Base-by-base conservation (phyloP, 2,113 vertebrate species). In the Martes martes region DNA sequence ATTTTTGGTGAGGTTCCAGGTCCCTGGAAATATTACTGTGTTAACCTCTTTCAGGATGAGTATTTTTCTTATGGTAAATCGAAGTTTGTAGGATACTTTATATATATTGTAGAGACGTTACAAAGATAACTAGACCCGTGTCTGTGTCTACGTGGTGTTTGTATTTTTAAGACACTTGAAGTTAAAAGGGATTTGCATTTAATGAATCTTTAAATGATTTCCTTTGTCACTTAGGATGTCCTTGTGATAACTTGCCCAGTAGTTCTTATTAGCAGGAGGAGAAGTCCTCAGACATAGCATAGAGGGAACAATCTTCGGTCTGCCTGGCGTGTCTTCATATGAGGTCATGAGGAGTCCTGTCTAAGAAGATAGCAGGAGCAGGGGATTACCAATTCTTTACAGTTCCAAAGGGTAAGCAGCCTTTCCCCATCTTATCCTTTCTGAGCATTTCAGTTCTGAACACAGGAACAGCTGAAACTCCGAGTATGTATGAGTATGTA, bases 121-220 rank as follows among this genome's bases (percentile, higher is more conserved):
- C 67, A 92, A 71, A 92, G 50, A 52, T 19, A 90, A 52, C 63
- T 61, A 36, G 52, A 5, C 8, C 16, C 0, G 0, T 69, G 15
- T 65, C 45, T 59, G 21, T 74, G 36, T 74, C 11, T 82, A 24
- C 63, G 18, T 33, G 45, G 52, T 65, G 8, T 74, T 19, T 33
- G 8, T 52, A 28, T 80, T 94, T 97, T 89, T 65, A 96, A 95
- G 88, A 86, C 36, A 36, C 13, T 86, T 82, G 33, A 63, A 89
- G 36, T 89, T 71, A 36, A 67, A 52, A 85, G 65, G 84, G 36
- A 65, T 82, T 81, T 91, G 28, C 47, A 76, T 83, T 76, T 76
- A 71, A 69, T 76, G 16, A 85, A 39, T 69, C 47, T 93, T 93
- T 42, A 85, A 26, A 76, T 94, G 33, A 92, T 92, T 82, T 92